These are phyloP conservation scores for Agrochola lota DNA, from an alignment of 2,888 invertebrate species.

Conservation along the genomic window DNA sequence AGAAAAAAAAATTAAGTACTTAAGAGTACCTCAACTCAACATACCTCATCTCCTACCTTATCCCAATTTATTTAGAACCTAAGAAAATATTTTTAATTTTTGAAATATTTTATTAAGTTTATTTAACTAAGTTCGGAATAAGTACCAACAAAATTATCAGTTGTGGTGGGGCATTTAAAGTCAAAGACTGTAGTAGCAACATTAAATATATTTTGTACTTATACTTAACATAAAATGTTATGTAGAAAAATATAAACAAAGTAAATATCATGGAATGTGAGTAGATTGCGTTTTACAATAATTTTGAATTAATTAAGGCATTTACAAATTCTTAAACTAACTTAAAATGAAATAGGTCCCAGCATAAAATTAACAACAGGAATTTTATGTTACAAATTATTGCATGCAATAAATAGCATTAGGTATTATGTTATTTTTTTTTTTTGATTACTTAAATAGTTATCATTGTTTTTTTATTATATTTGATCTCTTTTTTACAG, in stretches of 20 bases:
- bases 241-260: constrained; percentile 19
- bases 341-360: neutral
- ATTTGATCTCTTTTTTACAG: constrained; percentile 18
- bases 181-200: constrained; percentile 52
- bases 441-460: constrained; percentile 5
- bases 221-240: constrained; percentile 4
- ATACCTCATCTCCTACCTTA: too few species aligned
- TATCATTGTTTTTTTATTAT: neutral
- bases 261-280: constrained; percentile 40
- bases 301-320: constrained; percentile 2
- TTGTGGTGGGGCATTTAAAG: constrained; percentile 7
- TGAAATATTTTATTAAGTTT: neutral
- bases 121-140: neutral
- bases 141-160: constrained; percentile 7
- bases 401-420: neutral
- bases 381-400: constrained; percentile 4
- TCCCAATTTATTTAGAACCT: neutral
- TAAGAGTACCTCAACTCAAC: neutral
- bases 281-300: constrained; percentile 28
- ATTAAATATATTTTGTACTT: constrained; percentile 43
- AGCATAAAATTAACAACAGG: constrained; percentile 5
- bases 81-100: neutral
- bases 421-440: neutral
- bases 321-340: constrained; percentile 16
- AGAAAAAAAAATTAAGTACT: neutral